Evolutionary conservation across 92 coral and sea anemone genomes (phyloP).

Genomic region (Virgularia gustaviana): DNA sequence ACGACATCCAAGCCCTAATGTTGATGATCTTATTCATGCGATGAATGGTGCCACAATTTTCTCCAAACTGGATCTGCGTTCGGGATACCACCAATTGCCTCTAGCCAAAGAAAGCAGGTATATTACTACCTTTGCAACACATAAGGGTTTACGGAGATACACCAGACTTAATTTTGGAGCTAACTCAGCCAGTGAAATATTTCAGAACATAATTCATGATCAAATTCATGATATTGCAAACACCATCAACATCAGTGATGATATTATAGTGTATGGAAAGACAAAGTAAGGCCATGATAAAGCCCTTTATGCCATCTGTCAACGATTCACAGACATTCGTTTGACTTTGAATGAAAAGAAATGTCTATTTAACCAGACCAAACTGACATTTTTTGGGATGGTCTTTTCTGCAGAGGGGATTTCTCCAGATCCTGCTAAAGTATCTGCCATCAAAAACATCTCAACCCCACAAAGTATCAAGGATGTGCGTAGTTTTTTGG

Average conservation of each 20-base stretch:
- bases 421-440: slow-evolving; percentile 50
- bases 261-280: not conserved
- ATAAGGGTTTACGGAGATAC: slow-evolving; percentile 44
- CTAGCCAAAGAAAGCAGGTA: slow-evolving; percentile 45
- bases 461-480: slow-evolving; percentile 39
- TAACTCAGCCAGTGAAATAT: not conserved
- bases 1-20: slow-evolving; percentile 53
- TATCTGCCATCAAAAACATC: slow-evolving; percentile 48
- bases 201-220: not conserved
- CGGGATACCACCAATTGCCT: slow-evolving; percentile 56
- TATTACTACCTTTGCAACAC: slow-evolving; percentile 53
- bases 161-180: slow-evolving; percentile 30
- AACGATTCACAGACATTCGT: slow-evolving; percentile 38
- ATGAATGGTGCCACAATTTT: slow-evolving; percentile 17
- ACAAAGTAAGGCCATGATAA: slow-evolving; percentile 25
- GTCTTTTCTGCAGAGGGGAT: slow-evolving; percentile 46
- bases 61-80: slow-evolving; percentile 53
- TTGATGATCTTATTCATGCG: slow-evolving; percentile 49
- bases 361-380: slow-evolving; percentile 41
- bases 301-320: slow-evolving; percentile 40
- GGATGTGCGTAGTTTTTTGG: slow-evolving; percentile 54
- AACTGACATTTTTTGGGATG: slow-evolving; percentile 46
- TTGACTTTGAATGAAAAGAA: slow-evolving; percentile 43
- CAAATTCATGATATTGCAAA: not conserved
- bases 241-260: slow-evolving; percentile 4